These are phyloP conservation scores for Bilobella aurantiaca DNA, from an alignment of 1,140 invertebrate species.

Conservation along the genomic window DNA sequence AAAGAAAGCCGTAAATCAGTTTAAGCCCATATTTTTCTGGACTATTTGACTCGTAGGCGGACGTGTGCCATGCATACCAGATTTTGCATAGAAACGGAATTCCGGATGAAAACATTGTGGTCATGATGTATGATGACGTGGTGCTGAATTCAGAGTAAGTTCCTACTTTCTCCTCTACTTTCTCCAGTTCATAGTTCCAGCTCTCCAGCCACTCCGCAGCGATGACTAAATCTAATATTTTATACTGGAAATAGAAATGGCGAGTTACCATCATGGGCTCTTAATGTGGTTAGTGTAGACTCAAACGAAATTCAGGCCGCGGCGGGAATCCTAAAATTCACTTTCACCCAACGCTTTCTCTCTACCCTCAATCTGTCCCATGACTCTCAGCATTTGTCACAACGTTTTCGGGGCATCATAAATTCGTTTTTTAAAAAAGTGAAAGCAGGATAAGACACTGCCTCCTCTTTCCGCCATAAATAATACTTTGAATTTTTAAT, in stretches of 20 bases:
- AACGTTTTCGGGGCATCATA: not conserved
- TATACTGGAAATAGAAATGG: not conserved
- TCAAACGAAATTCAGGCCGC: not conserved
- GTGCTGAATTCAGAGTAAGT: slow-evolving; percentile 47
- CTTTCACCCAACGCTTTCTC: not conserved
- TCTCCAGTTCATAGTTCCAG: not conserved
- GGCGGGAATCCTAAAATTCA: not conserved
- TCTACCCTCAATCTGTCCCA: not conserved
- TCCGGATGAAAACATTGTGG: slow-evolving; percentile 49
- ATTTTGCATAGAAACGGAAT: slow-evolving; percentile 49
- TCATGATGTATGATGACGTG: slow-evolving; percentile 57
- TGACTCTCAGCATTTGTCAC: not conserved
- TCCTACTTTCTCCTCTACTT: slow-evolving; percentile 4
- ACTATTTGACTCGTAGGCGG: slow-evolving; percentile 42
- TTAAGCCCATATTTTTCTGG: not conserved
- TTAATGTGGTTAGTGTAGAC: not conserved
- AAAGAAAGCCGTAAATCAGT: not conserved
- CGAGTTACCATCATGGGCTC: not conserved
- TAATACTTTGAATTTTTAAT: no score
- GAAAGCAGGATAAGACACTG: not conserved
- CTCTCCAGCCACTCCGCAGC: not conserved
- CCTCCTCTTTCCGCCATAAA: no score
- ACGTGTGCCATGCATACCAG: slow-evolving; percentile 55
- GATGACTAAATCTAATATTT: slow-evolving; percentile 4
- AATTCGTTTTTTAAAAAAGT: not conserved